Base-by-base conservation (phyloP, 2,113 vertebrate species). In the Pluvialis apricaria region DNA sequence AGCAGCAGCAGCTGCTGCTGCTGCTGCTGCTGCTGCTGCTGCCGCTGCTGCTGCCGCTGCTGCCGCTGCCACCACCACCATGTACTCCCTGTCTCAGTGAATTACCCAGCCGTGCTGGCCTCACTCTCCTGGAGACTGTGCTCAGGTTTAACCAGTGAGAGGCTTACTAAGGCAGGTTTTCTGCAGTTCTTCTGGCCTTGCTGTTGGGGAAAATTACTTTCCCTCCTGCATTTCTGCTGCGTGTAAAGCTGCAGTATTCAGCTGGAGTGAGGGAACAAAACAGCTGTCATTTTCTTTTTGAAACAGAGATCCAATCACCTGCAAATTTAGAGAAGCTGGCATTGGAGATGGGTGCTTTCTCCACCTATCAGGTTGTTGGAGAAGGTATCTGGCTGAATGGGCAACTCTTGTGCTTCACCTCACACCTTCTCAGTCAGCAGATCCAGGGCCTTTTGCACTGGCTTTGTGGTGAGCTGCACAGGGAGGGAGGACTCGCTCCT, bases 401-500 rank as follows among this genome's bases (percentile, higher is more conserved):
- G 61, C 85, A 90, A 61, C n/a, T 66, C 38, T 52, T 34, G 44
- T 13, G n/a, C 44, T 42, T 34, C 15, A 16, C 11, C 73, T 57
- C 45, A n/a, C 40, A 18, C 10, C 49, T 72, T 22, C 7, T 24
- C 45, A 24, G 58, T 2, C 34, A 42, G 77, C 60, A 58, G 65
- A 34, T 17, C 29, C 34, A 25, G 65, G 25, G 73, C 34, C 8
- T 32, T 82, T 20, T 62, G 29, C 18, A 11, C 28, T 10, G 24
- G 31, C 65, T 77, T 57, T 29, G 20, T 21, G 2, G 6, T 15
- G 49, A 62, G 42, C 72, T 44, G 44, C 18, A 7, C 14, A 3
- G 40, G 16, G 45, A 77, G 36, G 44, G 32, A 42, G 25, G 2
- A 2, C 57, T 66, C 0, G 0, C 15, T 47, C 8, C 42, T 71